phyloP scores from a whole-genome alignment of 2,888 invertebrate genomes.

The Podabrus alpinus region DNA sequence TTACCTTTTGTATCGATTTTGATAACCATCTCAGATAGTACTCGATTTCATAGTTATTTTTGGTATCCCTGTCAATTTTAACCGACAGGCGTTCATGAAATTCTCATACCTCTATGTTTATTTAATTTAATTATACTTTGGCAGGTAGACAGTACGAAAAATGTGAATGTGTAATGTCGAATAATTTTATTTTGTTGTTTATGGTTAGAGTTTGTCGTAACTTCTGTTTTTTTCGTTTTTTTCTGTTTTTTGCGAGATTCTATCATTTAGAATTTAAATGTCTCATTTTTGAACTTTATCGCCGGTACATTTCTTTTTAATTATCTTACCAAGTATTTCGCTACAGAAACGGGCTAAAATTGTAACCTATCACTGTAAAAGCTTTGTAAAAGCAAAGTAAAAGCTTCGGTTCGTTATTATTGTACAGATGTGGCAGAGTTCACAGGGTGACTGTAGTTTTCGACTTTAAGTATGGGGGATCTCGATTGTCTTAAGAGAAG shows the following conservation, averaged over 20 bases:
- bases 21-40: constrained; percentile 47
- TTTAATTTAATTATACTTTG: constrained; percentile 30
- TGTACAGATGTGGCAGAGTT: no score
- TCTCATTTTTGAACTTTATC: neutral
- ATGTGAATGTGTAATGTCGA: neutral
- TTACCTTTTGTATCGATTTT: constrained; percentile 30
- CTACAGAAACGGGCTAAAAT: no score
- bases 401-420: no score
- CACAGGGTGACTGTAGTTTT: no score
- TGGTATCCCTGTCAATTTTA: constrained; percentile 49
- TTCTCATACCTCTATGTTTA: constrained; percentile 38
- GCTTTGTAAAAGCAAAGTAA: no score
- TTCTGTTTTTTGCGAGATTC: neutral
- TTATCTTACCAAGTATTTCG: neutral
- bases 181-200: constrained; percentile 1
- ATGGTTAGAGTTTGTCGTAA: neutral
- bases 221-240: neutral
- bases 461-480: no score
- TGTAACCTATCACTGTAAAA: no score
- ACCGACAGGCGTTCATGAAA: constrained; percentile 40
- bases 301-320: neutral
- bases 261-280: neutral
- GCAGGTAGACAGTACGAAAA: constrained; percentile 10
- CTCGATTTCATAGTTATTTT: constrained; percentile 52
- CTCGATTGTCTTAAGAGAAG: no score